These are phyloP conservation scores for Trypoxylus dichotomus DNA, from an alignment of 1,140 invertebrate species.

Conservation along the genomic window DNA sequence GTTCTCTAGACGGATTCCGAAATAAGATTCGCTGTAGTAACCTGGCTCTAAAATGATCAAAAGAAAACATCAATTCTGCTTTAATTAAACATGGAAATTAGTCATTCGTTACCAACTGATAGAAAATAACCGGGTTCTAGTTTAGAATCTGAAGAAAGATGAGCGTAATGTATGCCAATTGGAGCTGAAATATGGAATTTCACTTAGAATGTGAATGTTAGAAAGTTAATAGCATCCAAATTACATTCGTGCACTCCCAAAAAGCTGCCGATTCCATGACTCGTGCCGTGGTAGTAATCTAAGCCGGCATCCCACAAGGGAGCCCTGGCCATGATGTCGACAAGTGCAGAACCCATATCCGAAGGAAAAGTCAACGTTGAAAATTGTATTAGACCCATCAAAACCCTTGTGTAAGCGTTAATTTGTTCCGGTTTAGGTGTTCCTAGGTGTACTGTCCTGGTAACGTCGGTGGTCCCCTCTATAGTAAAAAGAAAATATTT, in stretches of 20 bases:
- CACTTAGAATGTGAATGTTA: not conserved
- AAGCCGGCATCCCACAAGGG: slow-evolving; percentile 79
- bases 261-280: slow-evolving; percentile 89
- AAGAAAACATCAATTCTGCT: not conserved
- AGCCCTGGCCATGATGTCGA: slow-evolving; percentile 75
- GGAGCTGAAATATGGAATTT: slow-evolving; percentile 62
- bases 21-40: slow-evolving; percentile 80
- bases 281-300: slow-evolving; percentile 86
- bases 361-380: slow-evolving; percentile 69
- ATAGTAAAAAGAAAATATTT: slow-evolving; percentile 29
- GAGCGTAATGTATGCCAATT: slow-evolving; percentile 55
- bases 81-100: not conserved
- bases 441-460: slow-evolving; percentile 88
- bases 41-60: slow-evolving; percentile 66
- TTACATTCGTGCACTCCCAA: slow-evolving; percentile 82
- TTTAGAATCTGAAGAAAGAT: slow-evolving; percentile 34
- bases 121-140: slow-evolving; percentile 85
- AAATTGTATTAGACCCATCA: slow-evolving; percentile 83
- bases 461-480: slow-evolving; percentile 94
- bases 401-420: slow-evolving; percentile 83
- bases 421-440: slow-evolving; percentile 73
- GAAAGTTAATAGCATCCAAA: not conserved
- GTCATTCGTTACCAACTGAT: slow-evolving; percentile 67
- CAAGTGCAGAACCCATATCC: slow-evolving; percentile 64
- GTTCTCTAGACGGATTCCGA: slow-evolving; percentile 91